Evolutionary conservation across 64 coral and sea anemone species (phyloP), one percentile per base, ranked within the genome.

Genomic region (Pocillopora verrucosa): DNA sequence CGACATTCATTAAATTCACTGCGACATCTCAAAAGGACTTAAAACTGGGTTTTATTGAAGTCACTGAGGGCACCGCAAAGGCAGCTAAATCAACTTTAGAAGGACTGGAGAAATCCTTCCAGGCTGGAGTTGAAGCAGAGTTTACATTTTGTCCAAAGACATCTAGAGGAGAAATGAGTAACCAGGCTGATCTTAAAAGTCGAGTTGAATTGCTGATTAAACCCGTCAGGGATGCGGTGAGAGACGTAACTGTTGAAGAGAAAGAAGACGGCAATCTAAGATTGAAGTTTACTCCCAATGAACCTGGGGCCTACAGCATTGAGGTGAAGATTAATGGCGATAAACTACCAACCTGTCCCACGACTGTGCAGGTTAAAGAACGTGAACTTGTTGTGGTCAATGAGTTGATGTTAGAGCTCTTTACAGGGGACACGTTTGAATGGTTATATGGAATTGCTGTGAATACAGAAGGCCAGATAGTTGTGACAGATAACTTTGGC

Each of bases 301-400:
- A 57, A 70, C 62, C 83, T 34, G 83, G 64, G 51, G 36, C 65
- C 45, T 69, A 70, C 62, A 86, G 17, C 19, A 69, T 69, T 45
- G 64, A 86, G 12, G 67, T 86, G 36, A 64, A 73, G 24, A 51
- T 86, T 22, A 68, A 86, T 86, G 83, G 83, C 11, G 56, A 86
- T 73, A 36, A 17, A 41, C 62, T 86, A 30, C 70, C 63, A 11
- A 86, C 38, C 65, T 70, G 65, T 86, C 83, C 83, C 51, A 45
- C 72, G 13, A 69, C 38, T 10, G 25, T 86, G 83, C 45, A 73
- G 38, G 63, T 86, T 1, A 73, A 73, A 65, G 15, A 64, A 58
- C 65, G 70, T 22, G 7, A 56, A n/a, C 65, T 86, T 36, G 63
- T 4, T 24, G 51, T 73, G 22, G 56, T 10, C 0, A 51, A 10